Conservation (phyloP, 2,888 invertebrate species). For the Xylota sylvarum region DNA sequence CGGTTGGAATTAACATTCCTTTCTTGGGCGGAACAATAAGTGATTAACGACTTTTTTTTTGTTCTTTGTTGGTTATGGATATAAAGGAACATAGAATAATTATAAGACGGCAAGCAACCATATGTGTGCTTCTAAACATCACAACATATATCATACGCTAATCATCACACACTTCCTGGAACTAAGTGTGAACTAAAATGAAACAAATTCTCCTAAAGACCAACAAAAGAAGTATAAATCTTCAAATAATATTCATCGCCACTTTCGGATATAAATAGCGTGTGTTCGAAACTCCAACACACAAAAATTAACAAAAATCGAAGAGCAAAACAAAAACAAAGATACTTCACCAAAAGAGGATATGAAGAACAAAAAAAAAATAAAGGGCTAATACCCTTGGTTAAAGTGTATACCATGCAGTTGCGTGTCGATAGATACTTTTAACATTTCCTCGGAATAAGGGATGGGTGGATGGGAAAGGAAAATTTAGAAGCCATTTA, state of each 20-base stretch:
- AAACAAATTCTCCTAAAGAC: constrained; percentile 1
- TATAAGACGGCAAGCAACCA: not conserved
- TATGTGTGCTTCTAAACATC: constrained; percentile 6
- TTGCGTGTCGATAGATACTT: constrained; percentile 49
- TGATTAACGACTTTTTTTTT: constrained; percentile 32
- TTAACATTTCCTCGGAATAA: constrained; percentile 29
- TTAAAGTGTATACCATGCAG: constrained; percentile 18
- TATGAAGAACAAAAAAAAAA: constrained; percentile 17
- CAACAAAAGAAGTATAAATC: not conserved
- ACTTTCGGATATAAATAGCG: constrained; percentile 37
- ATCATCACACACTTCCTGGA: constrained; percentile 48
- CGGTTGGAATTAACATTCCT: constrained; percentile 27
- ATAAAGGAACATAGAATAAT: not conserved
- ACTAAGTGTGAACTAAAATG: constrained; percentile 51
- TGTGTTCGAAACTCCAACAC: not conserved
- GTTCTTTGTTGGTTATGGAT: constrained; percentile 1
- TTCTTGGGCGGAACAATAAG: constrained; percentile 1
- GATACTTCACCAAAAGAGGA: constrained; percentile 27
- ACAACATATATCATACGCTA: constrained; percentile 49
- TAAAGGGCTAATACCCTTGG: constrained; percentile 33
- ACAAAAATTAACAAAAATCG: constrained; percentile 4
- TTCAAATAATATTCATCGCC: constrained; percentile 26
- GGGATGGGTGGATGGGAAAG: not conserved
- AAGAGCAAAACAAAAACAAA: constrained; percentile 28
- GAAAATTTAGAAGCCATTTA: constrained; percentile 19